Evolutionary conservation across 2,888 invertebrate genomes (phyloP), one percentile per base, ranked within the genome.

Genomic region (Noctua pronuba): DNA sequence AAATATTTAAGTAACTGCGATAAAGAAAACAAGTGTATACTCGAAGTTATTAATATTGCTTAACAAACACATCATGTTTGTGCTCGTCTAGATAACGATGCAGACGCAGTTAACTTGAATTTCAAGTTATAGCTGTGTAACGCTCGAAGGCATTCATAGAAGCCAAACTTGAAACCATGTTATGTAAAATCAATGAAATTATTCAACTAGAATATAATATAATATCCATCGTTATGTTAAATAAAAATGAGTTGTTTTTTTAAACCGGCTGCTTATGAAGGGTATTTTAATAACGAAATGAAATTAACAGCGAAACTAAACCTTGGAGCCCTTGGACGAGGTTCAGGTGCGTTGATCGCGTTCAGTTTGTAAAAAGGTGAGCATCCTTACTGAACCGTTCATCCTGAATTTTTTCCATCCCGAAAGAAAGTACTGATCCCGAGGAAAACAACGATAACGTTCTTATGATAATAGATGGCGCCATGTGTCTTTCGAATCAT

Each of bases 21-120:
- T n/a, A 77, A 31, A 55, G 16, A 31, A 70, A 38, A 28, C 21
- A 41, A 6, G 11, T 1, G 11, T 41, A 49, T 31, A 8, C 46
- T 13, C 5, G 2, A 80, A 46, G 52, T 41, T 68, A 80, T 64
- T 75, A 75, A 75, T 66, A 66, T 66, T 80, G 18, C 28, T 49
- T 16, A 35, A 21, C 24, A 44, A 80, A 60, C 65, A 31, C 1
- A 24, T 35, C 6, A 55, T 64, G 41, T 69, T 69, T 75, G 41
- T 41, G n/a, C 11, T 69, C 7, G 35, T 75, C 55, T 49, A 58
- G 64, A 80, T 80, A 80, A 64, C 60, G 41, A 16, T 65, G 69
- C 44, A 70, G 60, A 62, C 21, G 64, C 35, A 65, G 49, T 52
- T 24, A 8, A 31, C 38, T 31, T 64, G 8, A 49, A 68, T 46